Conservation (phyloP, 2,888 invertebrate species). For the Unio pictorum region DNA sequence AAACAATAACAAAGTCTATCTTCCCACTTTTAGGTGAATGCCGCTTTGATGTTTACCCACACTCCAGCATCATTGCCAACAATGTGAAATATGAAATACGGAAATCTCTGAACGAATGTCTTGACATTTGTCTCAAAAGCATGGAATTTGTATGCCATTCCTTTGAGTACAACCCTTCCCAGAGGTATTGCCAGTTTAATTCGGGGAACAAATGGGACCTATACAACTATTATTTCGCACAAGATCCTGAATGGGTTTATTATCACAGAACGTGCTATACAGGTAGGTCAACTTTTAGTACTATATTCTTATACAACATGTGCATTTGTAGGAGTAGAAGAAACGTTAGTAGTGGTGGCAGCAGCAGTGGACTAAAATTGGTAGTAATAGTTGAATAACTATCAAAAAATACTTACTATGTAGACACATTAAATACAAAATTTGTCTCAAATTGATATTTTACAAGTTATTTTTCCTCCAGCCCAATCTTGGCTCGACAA, state of each 20-base stretch:
- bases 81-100: constrained; percentile 2
- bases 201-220: constrained; percentile 30
- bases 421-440: too few species aligned
- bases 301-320: too few species aligned
- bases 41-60: constrained; percentile 11
- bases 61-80: constrained; percentile 19
- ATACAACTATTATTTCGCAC: constrained; percentile 5
- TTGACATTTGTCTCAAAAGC: constrained; percentile 10
- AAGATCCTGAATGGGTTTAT: constrained; percentile 23
- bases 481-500: too few species aligned
- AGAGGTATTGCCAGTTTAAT: constrained; percentile 28
- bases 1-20: too few species aligned
- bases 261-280: constrained; percentile 30
- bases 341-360: too few species aligned
- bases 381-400: too few species aligned
- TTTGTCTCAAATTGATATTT: too few species aligned
- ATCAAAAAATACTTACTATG: too few species aligned
- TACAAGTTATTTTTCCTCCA: too few species aligned
- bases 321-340: too few species aligned
- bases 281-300: constrained; percentile 10
- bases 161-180: constrained; percentile 21
- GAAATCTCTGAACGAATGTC: constrained; percentile 18
- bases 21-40: constrained; percentile 17
- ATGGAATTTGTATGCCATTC: constrained; percentile 21
- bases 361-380: too few species aligned